Evolutionary conservation across 2,797 vertebrate genomes (phyloP).

Genomic region (Sternotherus odoratus): DNA sequence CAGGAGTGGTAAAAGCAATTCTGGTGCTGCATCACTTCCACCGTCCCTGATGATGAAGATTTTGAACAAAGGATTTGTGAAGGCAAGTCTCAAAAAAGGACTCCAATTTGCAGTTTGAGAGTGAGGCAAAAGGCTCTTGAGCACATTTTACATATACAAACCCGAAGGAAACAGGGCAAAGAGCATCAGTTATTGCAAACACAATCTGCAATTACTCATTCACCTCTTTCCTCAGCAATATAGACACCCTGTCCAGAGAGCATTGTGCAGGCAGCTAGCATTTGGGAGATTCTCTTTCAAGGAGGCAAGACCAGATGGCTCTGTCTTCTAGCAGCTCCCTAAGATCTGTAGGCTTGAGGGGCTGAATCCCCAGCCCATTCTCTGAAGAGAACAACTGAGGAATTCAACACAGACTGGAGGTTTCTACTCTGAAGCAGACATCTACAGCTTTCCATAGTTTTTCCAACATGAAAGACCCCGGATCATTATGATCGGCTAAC

Average conservation of each 20-base stretch:
- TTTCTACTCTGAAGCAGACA: neutral
- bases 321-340: neutral
- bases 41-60: fast-evolving
- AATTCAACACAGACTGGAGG: neutral
- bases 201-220: neutral
- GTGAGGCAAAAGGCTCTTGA: neutral
- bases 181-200: neutral
- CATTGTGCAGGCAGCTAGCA: neutral
- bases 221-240: neutral
- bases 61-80: neutral
- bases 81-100: neutral
- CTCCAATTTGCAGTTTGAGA: neutral
- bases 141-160: neutral
- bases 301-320: neutral
- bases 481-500: neutral
- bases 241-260: neutral
- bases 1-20: neutral
- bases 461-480: neutral
- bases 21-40: fast-evolving
- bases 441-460: neutral
- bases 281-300: neutral
- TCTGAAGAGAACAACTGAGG: neutral
- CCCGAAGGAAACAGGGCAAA: neutral
- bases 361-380: neutral
- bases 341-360: neutral